phyloP scores from a whole-genome alignment of 1,140 invertebrate species.

The Melipona quadrifasciata region DNA sequence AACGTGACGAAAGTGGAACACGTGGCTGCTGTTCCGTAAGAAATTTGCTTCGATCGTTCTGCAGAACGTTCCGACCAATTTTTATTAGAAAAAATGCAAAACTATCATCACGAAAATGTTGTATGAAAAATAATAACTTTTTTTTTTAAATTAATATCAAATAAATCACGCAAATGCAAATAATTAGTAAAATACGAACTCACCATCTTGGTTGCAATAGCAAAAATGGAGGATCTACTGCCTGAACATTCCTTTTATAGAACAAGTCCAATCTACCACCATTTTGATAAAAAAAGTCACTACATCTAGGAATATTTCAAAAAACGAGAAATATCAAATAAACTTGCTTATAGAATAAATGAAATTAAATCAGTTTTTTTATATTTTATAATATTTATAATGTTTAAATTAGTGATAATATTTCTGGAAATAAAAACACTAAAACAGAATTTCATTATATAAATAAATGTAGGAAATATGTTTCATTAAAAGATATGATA shows the following conservation, averaged over 20 bases:
- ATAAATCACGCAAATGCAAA: neutral
- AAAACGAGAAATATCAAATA: neutral
- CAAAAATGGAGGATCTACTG: slow-evolving; percentile 67
- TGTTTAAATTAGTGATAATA: neutral
- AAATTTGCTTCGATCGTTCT: neutral
- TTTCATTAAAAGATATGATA: neutral
- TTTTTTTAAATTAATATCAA: neutral
- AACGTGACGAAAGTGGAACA: neutral
- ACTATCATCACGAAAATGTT: neutral
- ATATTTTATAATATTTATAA: neutral
- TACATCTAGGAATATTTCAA: neutral
- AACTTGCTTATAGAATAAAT: neutral
- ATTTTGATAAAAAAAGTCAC: neutral
- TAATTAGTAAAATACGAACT: slow-evolving; percentile 16
- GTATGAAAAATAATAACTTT: neutral
- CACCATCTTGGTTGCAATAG: slow-evolving; percentile 60
- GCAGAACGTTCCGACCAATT: neutral
- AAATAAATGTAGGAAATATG: neutral
- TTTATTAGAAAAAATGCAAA: neutral
- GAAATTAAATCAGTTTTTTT: neutral
- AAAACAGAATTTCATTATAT: neutral
- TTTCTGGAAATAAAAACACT: neutral
- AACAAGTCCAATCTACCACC: neutral
- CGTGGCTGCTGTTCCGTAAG: neutral
- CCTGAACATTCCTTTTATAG: slow-evolving; percentile 3